Base-by-base conservation (phyloP, 2,797 vertebrate genomes). In the Cheirogaleus major region DNA sequence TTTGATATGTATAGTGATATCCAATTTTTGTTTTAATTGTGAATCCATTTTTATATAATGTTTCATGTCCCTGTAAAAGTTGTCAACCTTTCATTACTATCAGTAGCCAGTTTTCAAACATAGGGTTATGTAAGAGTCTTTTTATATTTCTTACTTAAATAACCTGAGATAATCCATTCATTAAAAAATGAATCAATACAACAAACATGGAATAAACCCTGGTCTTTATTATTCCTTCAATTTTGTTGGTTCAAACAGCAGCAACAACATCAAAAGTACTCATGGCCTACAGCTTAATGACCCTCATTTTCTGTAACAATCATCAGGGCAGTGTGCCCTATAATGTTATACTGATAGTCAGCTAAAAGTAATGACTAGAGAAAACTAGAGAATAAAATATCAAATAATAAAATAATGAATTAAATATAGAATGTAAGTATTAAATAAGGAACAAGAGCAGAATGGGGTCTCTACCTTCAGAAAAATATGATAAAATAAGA, bases 401-500 rank as follows among this genome's bases (percentile, higher is more conserved):
- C 25, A 81, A 79, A 79, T 52, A 69, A 43, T 35, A 65, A 73
- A 91, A 88, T 27, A 80, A 18, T 20, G 4, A 93, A 61, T 7
- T 69, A 61, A 89, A 57, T 69, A 85, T 30, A 93, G 45, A 91
- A 70, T n/a, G 10, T 45, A 81, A 75, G n/a, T 22, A 89, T 67
- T 45, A 45, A 25, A 1, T 43, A 90, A 82, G 9, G 79, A 94
- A 20, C 1, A 93, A 69, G 57, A 93, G 72, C 23, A 92, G 7
- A 97, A 96, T 93, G 97, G 1, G 30, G 32, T 23, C 23, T 93
- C 1, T 81, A 93, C 91, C 92, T 95, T 32, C 17, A 96, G 45
- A 93, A 92, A 63, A 25, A 87, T 93, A 45, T 38, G 82, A 97
- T 96, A 75, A 97, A 97, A 96, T 79, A 23, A 72, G 38, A 84